Evolutionary conservation across 2,797 vertebrate genomes (phyloP), one percentile per base, ranked within the genome.

Genomic region (Luscinia luscinia): DNA sequence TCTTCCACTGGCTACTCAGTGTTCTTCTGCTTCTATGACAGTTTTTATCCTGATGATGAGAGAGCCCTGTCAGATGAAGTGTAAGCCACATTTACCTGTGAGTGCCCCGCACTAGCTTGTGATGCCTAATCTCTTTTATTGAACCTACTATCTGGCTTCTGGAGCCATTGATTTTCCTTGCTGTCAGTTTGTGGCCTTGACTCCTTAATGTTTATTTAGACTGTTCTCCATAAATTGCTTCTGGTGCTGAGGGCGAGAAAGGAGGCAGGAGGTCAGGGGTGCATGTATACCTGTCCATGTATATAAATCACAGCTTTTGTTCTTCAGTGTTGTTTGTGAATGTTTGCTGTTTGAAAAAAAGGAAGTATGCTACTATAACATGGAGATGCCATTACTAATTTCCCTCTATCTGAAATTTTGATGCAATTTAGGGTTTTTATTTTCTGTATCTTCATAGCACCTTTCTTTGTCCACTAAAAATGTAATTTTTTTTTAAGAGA

Each of bases 131-230:
- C 97, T 97, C 95, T 98, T 97, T 97, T 97, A 98, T 98, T 97
- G 98, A 98, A 98, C 97, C 84, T 96, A 94, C 97, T 97, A 91
- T 95, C 95, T 97, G 96, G 93, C 97, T 98, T 98, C 97, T 98
- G 95, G 97, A 98, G 95, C 95, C 96, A 98, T 98, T 97, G 98
- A 98, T 98, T 98, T 98, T 98, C 91, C 88, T 97, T 90, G 93
- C 97, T 97, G 97, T 98, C 97, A 97, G 98, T 97, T 97, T 98
- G 97, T 98, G 97, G 98, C 96, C 97, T 97, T 98, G 97, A 97
- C 96, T 98, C 91, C 97, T 98, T 98, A 98, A 98, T 98, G 97
- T 98, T 98, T 98, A 98, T 98, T 98, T 98, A 98, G 97, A 97
- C 96, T 95, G 92, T 95, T 95, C 95, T 98, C 96, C 97, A 98